Percentiles rank a stretch among this genome's conserved stretches.
Evolutionary conservation across 2,113 vertebrate genomes (phyloP).

Genomic region (Bubo scandiacus): DNA sequence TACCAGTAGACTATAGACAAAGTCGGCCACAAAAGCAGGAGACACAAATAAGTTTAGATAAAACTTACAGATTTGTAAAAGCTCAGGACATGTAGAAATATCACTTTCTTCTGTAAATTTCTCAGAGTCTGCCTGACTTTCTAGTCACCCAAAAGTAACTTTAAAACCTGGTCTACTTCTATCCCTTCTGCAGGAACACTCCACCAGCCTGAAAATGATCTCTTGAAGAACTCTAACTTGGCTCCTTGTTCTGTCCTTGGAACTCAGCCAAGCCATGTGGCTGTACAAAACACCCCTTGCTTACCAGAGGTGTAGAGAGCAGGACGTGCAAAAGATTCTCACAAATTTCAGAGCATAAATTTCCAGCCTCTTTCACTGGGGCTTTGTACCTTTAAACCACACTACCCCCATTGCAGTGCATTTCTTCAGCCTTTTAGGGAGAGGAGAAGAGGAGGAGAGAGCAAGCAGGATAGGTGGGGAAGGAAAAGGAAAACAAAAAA

Average conservation of each 20-base stretch:
- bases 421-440: not conserved
- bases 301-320: not conserved
- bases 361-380: not conserved
- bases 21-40: not conserved
- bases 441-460: not conserved
- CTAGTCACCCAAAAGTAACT: not conserved
- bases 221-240: not conserved
- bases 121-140: not conserved
- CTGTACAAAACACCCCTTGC: rapidly evolving
- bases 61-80: not conserved
- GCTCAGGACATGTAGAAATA: not conserved
- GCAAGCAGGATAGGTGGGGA: not conserved
- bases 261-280: rapidly evolving
- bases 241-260: not conserved
- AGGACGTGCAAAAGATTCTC: not conserved
- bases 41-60: not conserved
- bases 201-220: not conserved
- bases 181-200: not conserved
- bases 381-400: not conserved
- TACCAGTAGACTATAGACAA: not conserved
- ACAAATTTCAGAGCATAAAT: not conserved
- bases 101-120: not conserved
- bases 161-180: not conserved
- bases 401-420: not conserved
- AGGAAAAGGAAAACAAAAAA: not conserved